Base-by-base conservation (phyloP, 2,797 vertebrate species). In the Poeciliopsis infans region DNA sequence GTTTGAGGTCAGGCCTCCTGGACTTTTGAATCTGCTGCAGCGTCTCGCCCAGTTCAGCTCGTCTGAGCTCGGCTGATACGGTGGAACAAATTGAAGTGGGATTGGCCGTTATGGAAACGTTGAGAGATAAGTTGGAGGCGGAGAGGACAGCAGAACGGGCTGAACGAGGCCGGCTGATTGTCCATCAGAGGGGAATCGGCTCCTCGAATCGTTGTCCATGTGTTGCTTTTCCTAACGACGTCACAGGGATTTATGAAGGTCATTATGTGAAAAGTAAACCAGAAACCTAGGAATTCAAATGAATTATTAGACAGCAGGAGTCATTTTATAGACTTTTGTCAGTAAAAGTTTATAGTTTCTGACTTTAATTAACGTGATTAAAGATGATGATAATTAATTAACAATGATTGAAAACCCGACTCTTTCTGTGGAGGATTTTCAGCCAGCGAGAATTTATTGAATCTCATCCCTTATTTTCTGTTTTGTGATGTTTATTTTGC, bases 101-200 rank as follows among this genome's bases (percentile, higher is more conserved):
- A 79, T 51, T 36, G 59, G 36, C 69, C 23, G 25, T 59, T 59
- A 83, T 51, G 77, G 71, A 66, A 76, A 76, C 59, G 39, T 69
- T 69, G 39, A 74, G 47, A 57, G 69, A 61, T 81, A 70, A 61
- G 53, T 7, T 57, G 49, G 23, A 59, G 73, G 76, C 4, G 25
- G 1, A 1, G 0, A 18, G 53, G 74, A 25, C 77, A 43, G 69
- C 46, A 18, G 51, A 36, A 16, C 13, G 45, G 33, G 51, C 47
- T 74, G 51, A 79, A 28, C 20, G 43, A 73, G 45, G 25, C 5
- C 47, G 15, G 7, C 18, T 12, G 13, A 1, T 43, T 72, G 68
- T 74, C 71, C 49, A 10, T 77, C 74, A 45, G 18, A 41, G n/a
- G 25, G 10, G 20, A n/a, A 25, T 47, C 10, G 23, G 7, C 45